phyloP scores from a whole-genome alignment of 1,140 invertebrate genomes.

The Matsumurasca onukii region DNA sequence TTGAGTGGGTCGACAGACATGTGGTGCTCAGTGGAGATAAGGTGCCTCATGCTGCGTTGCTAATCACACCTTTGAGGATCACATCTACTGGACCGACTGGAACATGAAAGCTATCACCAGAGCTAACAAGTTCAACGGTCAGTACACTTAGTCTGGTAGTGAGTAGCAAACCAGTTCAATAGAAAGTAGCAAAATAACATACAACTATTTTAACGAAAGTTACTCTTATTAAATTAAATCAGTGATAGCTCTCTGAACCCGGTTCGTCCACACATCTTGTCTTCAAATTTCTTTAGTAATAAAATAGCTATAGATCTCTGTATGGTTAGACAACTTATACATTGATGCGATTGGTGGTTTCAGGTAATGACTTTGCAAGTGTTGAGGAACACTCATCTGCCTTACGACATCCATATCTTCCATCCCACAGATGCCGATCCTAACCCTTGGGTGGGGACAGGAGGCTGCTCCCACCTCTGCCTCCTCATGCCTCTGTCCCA shows the following conservation, averaged over 20 bases:
- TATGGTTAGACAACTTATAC: too few relatives aligned
- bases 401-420: conserved; percentile 91
- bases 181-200: too few relatives aligned
- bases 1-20: conserved; percentile 84
- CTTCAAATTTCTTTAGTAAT: too few relatives aligned
- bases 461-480: conserved; percentile 97
- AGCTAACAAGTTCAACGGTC: conserved; percentile 87
- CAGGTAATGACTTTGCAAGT: conserved; percentile 65
- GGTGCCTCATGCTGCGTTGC: conserved; percentile 95
- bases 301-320: too few relatives aligned
- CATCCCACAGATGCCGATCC: conserved; percentile 81
- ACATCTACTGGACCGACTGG: conserved; percentile 98
- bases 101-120: conserved; percentile 85
- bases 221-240: too few relatives aligned
- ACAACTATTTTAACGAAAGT: too few relatives aligned
- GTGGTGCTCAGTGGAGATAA: conserved; percentile 74
- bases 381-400: conserved; percentile 88
- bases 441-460: conserved; percentile 93
- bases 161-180: background rate
- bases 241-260: too few relatives aligned
- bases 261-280: too few relatives aligned
- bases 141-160: too few relatives aligned
- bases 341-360: conserved; percentile 35
- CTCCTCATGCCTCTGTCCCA: conserved; percentile 72
- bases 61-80: conserved; percentile 89